These are phyloP conservation scores for Cephus pygmeus DNA, from an alignment of 2,888 invertebrate genomes.

Conservation along the genomic window DNA sequence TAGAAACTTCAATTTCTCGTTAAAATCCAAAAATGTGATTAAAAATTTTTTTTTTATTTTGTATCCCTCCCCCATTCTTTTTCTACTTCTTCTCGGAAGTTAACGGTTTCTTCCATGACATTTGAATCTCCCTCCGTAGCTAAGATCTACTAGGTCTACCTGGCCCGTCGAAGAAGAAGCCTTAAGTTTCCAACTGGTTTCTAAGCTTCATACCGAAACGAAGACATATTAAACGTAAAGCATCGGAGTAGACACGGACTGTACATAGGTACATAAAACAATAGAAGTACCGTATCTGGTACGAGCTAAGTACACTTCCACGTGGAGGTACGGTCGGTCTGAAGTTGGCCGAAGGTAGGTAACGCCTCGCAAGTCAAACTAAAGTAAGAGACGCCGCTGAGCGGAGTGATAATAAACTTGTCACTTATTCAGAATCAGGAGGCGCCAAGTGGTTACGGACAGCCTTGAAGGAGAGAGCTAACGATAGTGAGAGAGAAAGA, in stretches of 20 bases:
- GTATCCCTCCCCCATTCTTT: not conserved
- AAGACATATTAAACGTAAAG: not conserved
- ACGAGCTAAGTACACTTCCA: not conserved
- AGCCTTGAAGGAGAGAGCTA: slow-evolving; percentile 22
- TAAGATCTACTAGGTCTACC: not conserved
- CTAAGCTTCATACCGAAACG: not conserved
- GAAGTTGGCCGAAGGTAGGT: slow-evolving; percentile 8
- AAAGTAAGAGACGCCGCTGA: slow-evolving; percentile 11
- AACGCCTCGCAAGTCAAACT: slow-evolving; percentile 17
- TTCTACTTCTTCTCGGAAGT: not conserved
- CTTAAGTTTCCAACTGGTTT: not conserved
- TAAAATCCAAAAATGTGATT: no score
- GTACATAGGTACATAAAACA: not conserved
- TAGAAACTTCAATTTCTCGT: no score
- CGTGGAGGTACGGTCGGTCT: not conserved
- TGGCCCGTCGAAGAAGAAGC: not conserved
- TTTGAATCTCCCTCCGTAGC: not conserved
- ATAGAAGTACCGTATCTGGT: not conserved
- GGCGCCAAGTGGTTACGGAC: slow-evolving; percentile 37
- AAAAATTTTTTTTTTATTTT: not conserved
- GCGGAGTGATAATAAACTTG: slow-evolving; percentile 40
- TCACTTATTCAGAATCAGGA: slow-evolving; percentile 38
- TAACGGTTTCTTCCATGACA: not conserved
- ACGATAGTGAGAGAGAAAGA: slow-evolving; percentile 16
- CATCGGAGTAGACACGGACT: slow-evolving; percentile 1